phyloP scores from a whole-genome alignment of 2,113 vertebrate genomes.

The Archocentrus centrarchus region DNA sequence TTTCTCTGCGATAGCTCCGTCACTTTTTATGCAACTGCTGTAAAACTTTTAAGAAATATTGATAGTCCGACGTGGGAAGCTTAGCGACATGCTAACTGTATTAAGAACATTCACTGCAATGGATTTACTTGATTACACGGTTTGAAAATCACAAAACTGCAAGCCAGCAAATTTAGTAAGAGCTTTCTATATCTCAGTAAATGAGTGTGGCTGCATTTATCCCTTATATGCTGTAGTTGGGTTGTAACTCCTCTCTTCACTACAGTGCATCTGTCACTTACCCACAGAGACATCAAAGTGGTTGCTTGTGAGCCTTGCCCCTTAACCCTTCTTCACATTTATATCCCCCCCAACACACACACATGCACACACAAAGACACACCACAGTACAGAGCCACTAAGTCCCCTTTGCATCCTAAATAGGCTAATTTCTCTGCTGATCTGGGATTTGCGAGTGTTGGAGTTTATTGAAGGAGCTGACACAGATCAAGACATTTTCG shows the following conservation, averaged over 20 bases:
- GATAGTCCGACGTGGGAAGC: not conserved
- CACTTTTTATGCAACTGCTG: not conserved
- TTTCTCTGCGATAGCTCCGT: not conserved
- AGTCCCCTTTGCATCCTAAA: slow-evolving; percentile 63
- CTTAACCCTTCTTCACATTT: slow-evolving; percentile 18
- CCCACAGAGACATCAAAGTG: slow-evolving; percentile 50
- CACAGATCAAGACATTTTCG: slow-evolving; percentile 69
- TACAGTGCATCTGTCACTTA: slow-evolving; percentile 60
- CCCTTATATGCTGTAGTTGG: slow-evolving; percentile 36
- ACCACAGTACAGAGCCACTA: not conserved
- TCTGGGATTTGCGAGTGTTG: slow-evolving; percentile 74
- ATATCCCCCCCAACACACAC: not conserved
- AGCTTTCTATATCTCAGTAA: slow-evolving; percentile 33
- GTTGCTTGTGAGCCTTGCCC: slow-evolving; percentile 35
- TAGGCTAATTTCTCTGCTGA: slow-evolving; percentile 83
- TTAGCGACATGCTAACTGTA: slow-evolving; percentile 21
- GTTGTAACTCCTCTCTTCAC: slow-evolving; percentile 56
- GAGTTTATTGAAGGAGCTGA: slow-evolving; percentile 71
- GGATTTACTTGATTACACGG: slow-evolving; percentile 49
- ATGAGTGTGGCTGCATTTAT: slow-evolving; percentile 45
- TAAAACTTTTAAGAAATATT: not conserved
- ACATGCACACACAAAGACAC: not conserved
- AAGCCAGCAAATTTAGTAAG: slow-evolving; percentile 51
- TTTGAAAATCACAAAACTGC: slow-evolving; percentile 66
- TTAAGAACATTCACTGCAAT: slow-evolving; percentile 20